Percentiles rank a stretch among this genome's conserved stretches.
Evolutionary conservation across 2,113 vertebrate genomes (phyloP).

Genomic region (Cephalopholis sonnerati): DNA sequence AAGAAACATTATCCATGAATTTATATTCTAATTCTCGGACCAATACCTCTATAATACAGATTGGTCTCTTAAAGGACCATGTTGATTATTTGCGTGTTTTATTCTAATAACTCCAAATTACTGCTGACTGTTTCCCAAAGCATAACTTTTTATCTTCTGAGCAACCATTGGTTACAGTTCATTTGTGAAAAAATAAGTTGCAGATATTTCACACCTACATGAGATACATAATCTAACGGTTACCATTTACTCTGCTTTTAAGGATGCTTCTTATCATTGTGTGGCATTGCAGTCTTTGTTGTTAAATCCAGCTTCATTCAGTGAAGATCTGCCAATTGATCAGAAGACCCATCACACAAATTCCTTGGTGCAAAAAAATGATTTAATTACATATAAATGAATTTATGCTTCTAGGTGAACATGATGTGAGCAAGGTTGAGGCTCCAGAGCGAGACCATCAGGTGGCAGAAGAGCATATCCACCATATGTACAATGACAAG

Average conservation of each 20-base stretch:
- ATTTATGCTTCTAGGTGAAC: slow-evolving; percentile 85
- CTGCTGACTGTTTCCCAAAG: background rate
- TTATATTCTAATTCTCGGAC: background rate
- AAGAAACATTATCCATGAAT: background rate
- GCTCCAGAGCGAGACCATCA: slow-evolving; percentile 82
- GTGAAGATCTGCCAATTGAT: background rate
- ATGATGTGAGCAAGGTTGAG: slow-evolving; percentile 80
- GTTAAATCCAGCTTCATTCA: background rate
- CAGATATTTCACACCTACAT: background rate
- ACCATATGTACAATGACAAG: slow-evolving; percentile 80
- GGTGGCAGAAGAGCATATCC: slow-evolving; percentile 79
- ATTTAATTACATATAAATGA: no score
- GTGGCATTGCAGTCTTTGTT: background rate
- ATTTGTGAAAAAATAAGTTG: background rate
- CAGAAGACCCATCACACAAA: background rate
- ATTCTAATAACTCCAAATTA: background rate
- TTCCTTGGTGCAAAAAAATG: no score
- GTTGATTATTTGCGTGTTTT: background rate
- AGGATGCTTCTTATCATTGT: slow-evolving; percentile 3
- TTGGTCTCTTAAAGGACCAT: background rate
- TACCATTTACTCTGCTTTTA: background rate
- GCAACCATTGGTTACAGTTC: background rate
- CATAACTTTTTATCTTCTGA: background rate
- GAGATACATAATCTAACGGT: background rate
- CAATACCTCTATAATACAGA: background rate